phyloP scores from a whole-genome alignment of 2,888 invertebrate species.

The Steinernema hermaphroditum region DNA sequence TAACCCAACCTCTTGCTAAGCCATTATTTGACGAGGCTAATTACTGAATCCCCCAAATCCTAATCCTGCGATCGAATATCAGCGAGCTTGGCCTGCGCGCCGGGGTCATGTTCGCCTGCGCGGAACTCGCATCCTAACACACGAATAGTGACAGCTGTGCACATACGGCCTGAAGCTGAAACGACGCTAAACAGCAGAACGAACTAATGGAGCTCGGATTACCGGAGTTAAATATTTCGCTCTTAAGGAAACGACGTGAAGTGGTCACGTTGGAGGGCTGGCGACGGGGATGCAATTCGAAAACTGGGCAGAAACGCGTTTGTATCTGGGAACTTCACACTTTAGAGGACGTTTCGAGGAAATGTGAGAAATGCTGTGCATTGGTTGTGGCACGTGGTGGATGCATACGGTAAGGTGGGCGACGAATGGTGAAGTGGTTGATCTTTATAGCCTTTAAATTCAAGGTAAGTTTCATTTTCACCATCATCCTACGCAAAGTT shows the following conservation, averaged over 20 bases:
- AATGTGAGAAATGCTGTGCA: too few species aligned
- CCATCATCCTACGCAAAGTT: too few species aligned
- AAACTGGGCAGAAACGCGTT: too few species aligned
- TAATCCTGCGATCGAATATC: slow-evolving; percentile 13
- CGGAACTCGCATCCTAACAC: neutral
- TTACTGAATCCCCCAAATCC: slow-evolving; percentile 2
- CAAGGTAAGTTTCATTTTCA: too few species aligned
- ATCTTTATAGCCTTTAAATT: too few species aligned
- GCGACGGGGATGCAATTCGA: too few species aligned
- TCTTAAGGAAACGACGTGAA: neutral
- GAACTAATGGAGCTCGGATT: slow-evolving; percentile 1
- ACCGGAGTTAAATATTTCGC: neutral
- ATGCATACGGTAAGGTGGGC: too few species aligned
- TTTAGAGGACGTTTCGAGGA: too few species aligned
- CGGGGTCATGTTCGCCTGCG: slow-evolving; percentile 16
- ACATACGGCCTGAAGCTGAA: slow-evolving; percentile 11
- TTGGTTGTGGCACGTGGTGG: too few species aligned
- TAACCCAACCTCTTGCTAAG: neutral
- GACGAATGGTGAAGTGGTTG: too few species aligned
- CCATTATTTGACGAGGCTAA: slow-evolving; percentile 14
- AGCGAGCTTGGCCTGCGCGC: neutral
- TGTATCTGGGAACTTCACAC: too few species aligned
- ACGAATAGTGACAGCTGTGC: slow-evolving; percentile 20
- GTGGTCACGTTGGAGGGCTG: too few species aligned
- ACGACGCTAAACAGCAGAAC: neutral